Base-by-base conservation (phyloP, 2,888 invertebrate genomes). In the Philhelius pedissequus region DNA sequence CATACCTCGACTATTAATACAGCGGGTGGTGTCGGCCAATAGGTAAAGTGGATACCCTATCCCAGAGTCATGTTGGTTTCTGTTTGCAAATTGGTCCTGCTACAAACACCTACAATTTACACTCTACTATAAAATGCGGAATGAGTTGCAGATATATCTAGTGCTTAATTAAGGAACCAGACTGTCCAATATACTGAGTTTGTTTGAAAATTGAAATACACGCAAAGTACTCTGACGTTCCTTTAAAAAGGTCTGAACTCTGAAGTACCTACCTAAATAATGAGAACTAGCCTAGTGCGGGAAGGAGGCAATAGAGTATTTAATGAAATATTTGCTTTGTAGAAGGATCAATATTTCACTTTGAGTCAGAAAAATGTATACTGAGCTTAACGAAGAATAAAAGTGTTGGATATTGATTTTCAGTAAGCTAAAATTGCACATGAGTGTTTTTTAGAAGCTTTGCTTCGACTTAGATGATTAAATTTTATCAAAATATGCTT, bases 301-400 rank as follows among this genome's bases (percentile, higher is more conserved):
- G 20, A 8, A 18, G 15, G 11, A 20, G 27, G 43, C 18, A 45
- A 6, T 13, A 15, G 50, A 60, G 27, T 15, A 71, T 50, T 60
- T 71, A 60, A 60, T 71, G 50, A 66, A 66, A 54, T 74, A 74
- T 74, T 64, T 64, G 22, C 74, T 74, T 54, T 54, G 43, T 74
- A 30, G 25, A 48, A 48, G 58, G 48, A 60, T 60, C 71, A 50
- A 64, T 64, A 54, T 43, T 64, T 66, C 15, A 35, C 18, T 52
- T 45, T 25, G 45, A 32, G 32, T n/a, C 5, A 38, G 30, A 56
- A 54, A 25, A 45, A 64, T 56, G 66, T 66, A 15, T 32, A 13
- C 3, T n/a, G 43, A 56, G 40, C 9, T 56, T 15, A 35, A 60
- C 11, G 25, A 8, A 30, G 13, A 2, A 45, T 20, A 20, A 30